A percentile compares a stretch with the other conserved stretches of the same genome.
These are phyloP conservation scores for Semibalanus balanoides DNA, from an alignment of 1,140 invertebrate genomes.

Conservation along the genomic window DNA sequence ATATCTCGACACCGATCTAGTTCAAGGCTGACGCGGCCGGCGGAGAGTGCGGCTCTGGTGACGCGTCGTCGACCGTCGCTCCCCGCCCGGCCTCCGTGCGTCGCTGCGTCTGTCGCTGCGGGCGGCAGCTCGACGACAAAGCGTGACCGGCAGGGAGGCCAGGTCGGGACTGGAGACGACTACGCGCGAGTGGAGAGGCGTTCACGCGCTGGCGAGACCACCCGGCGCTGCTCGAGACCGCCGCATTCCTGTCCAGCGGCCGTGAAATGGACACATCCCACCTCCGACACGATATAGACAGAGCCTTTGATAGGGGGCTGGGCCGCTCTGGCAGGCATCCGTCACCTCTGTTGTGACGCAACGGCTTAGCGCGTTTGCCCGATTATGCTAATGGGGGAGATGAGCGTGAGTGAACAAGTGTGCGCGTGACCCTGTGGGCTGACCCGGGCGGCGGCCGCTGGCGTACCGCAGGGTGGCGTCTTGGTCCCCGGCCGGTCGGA, in stretches of 20 bases:
- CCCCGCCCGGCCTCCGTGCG: no score
- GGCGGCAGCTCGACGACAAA: background rate
- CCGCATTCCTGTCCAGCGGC: background rate
- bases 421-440: background rate
- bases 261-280: background rate
- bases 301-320: background rate
- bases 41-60: background rate
- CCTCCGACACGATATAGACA: background rate
- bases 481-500: background rate
- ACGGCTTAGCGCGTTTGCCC: constrained; percentile 1
- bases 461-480: background rate
- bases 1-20: background rate
- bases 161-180: no score
- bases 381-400: background rate
- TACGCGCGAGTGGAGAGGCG: no score
- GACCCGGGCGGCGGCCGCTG: background rate
- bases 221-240: no score
- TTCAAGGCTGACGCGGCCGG: background rate
- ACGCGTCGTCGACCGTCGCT: background rate
- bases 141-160: background rate
- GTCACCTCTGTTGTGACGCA: background rate
- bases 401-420: background rate
- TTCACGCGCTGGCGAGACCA: background rate
- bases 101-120: no score
- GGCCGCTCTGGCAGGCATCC: background rate